Conservation (phyloP, 1,140 invertebrate species). For the Diorhabda sublineata region DNA sequence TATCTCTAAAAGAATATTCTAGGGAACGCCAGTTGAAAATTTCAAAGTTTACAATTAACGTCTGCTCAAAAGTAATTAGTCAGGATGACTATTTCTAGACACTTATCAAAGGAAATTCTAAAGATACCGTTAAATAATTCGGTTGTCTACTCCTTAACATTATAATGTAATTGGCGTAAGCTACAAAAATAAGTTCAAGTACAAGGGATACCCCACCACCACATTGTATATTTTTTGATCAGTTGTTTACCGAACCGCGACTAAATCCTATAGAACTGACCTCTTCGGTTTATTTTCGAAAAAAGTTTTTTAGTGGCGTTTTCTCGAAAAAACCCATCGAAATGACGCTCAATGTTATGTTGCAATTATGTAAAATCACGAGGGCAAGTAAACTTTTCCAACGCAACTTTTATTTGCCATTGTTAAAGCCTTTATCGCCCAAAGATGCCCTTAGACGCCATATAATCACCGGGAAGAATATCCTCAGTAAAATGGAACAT, state of each 20-base stretch:
- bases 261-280: slow-evolving; percentile 17
- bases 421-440: slow-evolving; percentile 74
- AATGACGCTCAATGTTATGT: slow-evolving; percentile 45
- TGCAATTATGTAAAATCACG: slow-evolving; percentile 77
- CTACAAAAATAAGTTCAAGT: slow-evolving; percentile 24
- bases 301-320: slow-evolving; percentile 8
- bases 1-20: too few species aligned
- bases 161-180: slow-evolving; percentile 8
- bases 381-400: slow-evolving; percentile 73
- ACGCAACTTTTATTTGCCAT: slow-evolving; percentile 77
- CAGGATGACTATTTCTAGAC: too few species aligned
- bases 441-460: slow-evolving; percentile 65
- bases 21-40: too few species aligned
- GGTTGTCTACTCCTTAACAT: slow-evolving; percentile 13
- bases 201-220: slow-evolving; percentile 22
- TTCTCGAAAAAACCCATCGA: slow-evolving; percentile 26
- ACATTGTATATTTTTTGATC: slow-evolving; percentile 21
- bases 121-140: slow-evolving; percentile 4
- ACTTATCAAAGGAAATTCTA: slow-evolving; percentile 4
- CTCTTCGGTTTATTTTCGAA: slow-evolving; percentile 23
- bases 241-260: slow-evolving; percentile 26
- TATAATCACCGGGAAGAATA: slow-evolving; percentile 49
- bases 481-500: slow-evolving; percentile 48
- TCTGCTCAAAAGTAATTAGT: too few species aligned
- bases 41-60: too few species aligned